These are phyloP conservation scores for Rhadinocentrus ornatus DNA, from an alignment of 2,797 vertebrate genomes.

Conservation along the genomic window DNA sequence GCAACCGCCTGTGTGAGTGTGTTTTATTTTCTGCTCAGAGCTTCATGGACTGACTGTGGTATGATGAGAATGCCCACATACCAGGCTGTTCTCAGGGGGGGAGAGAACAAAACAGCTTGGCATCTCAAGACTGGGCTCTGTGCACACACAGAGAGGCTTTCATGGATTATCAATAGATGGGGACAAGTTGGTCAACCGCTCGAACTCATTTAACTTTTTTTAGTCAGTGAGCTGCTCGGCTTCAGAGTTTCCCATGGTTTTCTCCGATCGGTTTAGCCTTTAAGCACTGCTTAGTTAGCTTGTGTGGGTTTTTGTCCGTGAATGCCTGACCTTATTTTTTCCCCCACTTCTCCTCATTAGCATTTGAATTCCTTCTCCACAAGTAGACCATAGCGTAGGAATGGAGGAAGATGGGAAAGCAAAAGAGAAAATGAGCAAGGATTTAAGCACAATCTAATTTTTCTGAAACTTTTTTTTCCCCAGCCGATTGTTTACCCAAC, in stretches of 20 bases:
- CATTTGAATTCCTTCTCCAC: conserved; percentile 71
- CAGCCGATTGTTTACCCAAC: conserved; percentile 41
- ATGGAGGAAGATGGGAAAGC: conserved; percentile 19
- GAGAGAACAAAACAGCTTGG: conserved; percentile 83
- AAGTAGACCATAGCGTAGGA: conserved; percentile 49
- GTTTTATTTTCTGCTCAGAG: conserved; percentile 31
- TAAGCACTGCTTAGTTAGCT: conserved; percentile 56
- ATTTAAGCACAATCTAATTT: conserved; percentile 20
- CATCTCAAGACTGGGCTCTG: conserved; percentile 66
- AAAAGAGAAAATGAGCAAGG: neutral
- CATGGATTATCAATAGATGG: conserved; percentile 78
- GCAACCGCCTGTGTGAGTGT: conserved; percentile 10
- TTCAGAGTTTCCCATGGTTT: conserved; percentile 62
- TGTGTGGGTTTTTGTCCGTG: conserved; percentile 46
- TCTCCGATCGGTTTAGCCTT: conserved; percentile 49
- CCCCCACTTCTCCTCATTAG: conserved; percentile 64
- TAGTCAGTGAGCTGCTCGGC: conserved; percentile 38
- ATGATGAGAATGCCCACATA: conserved; percentile 83
- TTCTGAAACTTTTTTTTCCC: conserved; percentile 23
- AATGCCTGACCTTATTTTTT: conserved; percentile 68
- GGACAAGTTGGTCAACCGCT: conserved; percentile 50
- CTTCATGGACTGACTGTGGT: conserved; percentile 37
- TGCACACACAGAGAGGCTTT: conserved; percentile 85
- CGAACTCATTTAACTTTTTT: conserved; percentile 38
- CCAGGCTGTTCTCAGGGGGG: conserved; percentile 83